phyloP scores from a whole-genome alignment of 53 echinoderm and acorn worm species.

The Antedon mediterranea region DNA sequence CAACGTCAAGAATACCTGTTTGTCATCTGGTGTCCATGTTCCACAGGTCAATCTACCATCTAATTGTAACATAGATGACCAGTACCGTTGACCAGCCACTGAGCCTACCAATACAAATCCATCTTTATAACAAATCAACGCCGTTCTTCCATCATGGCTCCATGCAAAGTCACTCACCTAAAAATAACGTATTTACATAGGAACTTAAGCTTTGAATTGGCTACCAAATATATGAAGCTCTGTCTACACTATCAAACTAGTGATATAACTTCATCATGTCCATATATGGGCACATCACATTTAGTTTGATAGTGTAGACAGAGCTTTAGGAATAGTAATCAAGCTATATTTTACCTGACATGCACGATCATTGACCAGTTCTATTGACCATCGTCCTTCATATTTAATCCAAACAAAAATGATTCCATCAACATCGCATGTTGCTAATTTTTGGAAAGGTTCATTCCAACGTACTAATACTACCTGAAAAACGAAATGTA shows the following conservation, averaged over 20 bases:
- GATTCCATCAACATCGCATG: constrained; percentile 88
- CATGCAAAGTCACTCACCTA: constrained; percentile 98
- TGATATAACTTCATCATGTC: no score
- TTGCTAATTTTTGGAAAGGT: constrained; percentile 96
- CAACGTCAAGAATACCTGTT: no score
- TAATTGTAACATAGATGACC: constrained; percentile 95
- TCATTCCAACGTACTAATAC: constrained; percentile 96
- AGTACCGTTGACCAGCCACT: constrained; percentile 98
- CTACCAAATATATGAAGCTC: no score
- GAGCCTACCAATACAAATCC: constrained; percentile 97
- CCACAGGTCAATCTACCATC: constrained; percentile 88
- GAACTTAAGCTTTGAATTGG: no score
- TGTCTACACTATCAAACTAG: no score
- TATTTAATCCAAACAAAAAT: constrained; percentile 99
- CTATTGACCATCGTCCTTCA: constrained; percentile 96
- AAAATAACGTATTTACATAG: no score
- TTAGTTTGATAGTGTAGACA: no score
- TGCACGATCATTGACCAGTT: constrained; percentile 93
- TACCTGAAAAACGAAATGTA: constrained; percentile 28
- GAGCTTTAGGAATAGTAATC: no score
- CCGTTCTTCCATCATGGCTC: constrained; percentile 98
- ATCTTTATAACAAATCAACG: constrained; percentile 93
- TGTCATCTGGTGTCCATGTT: constrained; percentile 97
- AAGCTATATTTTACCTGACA: constrained; percentile 74
- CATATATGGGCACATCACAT: no score